Evolutionary conservation across 2,888 invertebrate species (phyloP), one percentile per base, ranked within the genome.

Genomic region (Cataglyphis albicans): DNA sequence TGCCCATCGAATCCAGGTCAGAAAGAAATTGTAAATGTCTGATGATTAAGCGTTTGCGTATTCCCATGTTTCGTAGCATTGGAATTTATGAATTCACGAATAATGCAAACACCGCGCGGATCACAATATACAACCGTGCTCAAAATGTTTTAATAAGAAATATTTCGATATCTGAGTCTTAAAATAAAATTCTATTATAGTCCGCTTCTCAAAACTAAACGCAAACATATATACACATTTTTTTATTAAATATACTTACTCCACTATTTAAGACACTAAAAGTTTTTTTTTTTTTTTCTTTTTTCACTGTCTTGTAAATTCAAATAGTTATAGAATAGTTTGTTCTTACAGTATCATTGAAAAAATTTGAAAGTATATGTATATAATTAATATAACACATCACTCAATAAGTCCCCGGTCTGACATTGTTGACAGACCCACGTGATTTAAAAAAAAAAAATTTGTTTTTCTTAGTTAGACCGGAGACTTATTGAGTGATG

Each of bases 1-100:
- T 80, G 35, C 21, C 25, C 68, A 86, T 88, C 82, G 87, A 86
- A 82, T 83, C 64, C 61, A 55, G 76, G n/a, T 15, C 18, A 25
- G 63, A 41, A 48, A 81, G 59, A 74, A 64, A 73, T 52, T 61
- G 29, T 29, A 57, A 44, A 65, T 38, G 25, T 38, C 12, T 55
- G 38, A 76, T 76, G 67, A 76, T 76, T 57, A 67, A 76, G 55
- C 55, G 55, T 41, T 41, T 3, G 65, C 52, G 25, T 44, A 21
- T 74, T 44, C 21, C 25, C 15, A 9, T 29, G 52, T 44, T 55
- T 65, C 67, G n/a, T 55, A 32, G 25, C 38, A 65, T 1, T 52
- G 38, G 65, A 75, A 48, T 75, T 75, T 35, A 63, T 15, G n/a
- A n/a, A n/a, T 76, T 64, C 18, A 15, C 7, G 25, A 59, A 41